Evolutionary conservation across 2,888 invertebrate species (phyloP), one percentile per base, ranked within the genome.

Genomic region (Ceriagrion tenellum): DNA sequence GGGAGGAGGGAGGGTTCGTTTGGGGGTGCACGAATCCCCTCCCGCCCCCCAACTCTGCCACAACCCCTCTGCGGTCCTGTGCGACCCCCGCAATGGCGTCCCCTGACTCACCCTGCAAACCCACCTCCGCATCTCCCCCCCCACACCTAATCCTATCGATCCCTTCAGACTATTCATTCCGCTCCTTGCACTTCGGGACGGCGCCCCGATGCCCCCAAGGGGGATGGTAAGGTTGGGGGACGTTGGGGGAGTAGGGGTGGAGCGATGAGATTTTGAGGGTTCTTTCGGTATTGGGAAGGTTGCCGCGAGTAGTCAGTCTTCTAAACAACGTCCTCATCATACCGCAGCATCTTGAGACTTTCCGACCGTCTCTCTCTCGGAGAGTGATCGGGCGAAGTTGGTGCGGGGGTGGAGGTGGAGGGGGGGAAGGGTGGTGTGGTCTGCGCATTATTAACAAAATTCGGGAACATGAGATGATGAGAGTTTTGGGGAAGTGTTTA

Each of bases 121-220:
- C 69, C 69, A 8, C 26, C 69, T 69, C 30, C 35, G 81, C 16
- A 26, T 1, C 30, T 35, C 81, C 81, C 81, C 30, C n/a, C 74
- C 30, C 30, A n/a, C 30, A 13, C 74, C 35, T 35, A 81, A 81
- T 81, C 35, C 81, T 81, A 81, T 81, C 81, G 81, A 81, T 81
- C 81, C 81, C 81, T 18, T 81, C 81, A 30, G 81, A 30, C 81
- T 81, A 81, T 81, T 81, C 81, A 81, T 81, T 81, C 81, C 81
- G 81, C 81, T 35, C 81, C 81, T 81, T 81, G 81, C 81, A 81
- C 81, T 69, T 59, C 81, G 81, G 81, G 81, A 81, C 81, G 81
- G 35, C 81, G 35, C 81, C 47, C 47, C 81, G 81, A 81, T 81
- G 35, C 81, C 81, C 81, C 81, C 81, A 26, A n/a, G 81, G 81